Base-by-base conservation (phyloP, 2,113 vertebrate species). In the Camelus dromedarius region DNA sequence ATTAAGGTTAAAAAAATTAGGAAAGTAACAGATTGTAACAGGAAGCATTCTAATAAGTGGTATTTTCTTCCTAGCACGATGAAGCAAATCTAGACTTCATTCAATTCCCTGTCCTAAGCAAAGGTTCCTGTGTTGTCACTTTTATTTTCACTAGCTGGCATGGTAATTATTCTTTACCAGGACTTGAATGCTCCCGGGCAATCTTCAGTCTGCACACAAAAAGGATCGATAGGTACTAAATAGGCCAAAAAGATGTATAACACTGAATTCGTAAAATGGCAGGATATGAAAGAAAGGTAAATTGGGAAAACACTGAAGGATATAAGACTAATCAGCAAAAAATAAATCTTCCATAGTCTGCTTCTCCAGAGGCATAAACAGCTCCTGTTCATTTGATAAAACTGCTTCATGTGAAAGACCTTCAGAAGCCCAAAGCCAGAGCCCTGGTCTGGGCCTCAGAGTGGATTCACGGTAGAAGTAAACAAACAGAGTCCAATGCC, bases 311-410 rank as follows among this genome's bases (percentile, higher is more conserved):
- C 48, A 79, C 67, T 50, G 28, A 86, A 79, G 12, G 92, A 89
- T 26, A 26, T n/a, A 82, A 91, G 88, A 89, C 69, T 91, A 94
- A 95, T 91, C 79, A 93, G 89, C 79, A 79, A 91, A 96, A 96
- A 86, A 70, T 54, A 91, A 70, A 95, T 86, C 79, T 82, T 69
- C 16, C 18, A 54, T 10, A 54, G 82, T 66, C 62, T 32, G 82
- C 42, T 58, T 93, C 70, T 30, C 86, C 12, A 73, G 54, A 94
- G 92, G 83, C 26, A 70, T 50, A 50, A 75, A 81, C 7, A 76
- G 58, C 5, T 75, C 20, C 82, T 92, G 42, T 62, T 88, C 72
- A 94, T 89, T 86, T 69, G 62, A 94, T 82, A 70, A 77, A 96
- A 91, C 5, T 89, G 77, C 20, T 95, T 35, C 50, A 64, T 5